Conservation (phyloP, 2,888 invertebrate species). For the Dermolepida albohirtum region DNA sequence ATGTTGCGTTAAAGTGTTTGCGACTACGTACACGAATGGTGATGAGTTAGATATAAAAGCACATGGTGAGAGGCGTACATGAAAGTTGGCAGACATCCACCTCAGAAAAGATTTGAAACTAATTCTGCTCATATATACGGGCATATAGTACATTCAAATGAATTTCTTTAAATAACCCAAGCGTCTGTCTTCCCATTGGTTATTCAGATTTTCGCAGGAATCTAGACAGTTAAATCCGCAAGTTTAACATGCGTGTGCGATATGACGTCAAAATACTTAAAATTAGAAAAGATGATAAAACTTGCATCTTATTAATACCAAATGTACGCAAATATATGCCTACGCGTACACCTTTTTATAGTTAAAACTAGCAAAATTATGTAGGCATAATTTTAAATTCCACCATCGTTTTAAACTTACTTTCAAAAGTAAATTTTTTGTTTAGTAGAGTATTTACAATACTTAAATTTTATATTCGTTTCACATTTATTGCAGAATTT, state of each 20-base stretch:
- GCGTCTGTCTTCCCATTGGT: slow-evolving; percentile 45
- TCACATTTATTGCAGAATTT: too few species aligned
- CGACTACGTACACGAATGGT: neutral
- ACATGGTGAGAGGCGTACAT: neutral
- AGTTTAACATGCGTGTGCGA: slow-evolving; percentile 35
- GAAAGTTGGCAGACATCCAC: slow-evolving; percentile 19
- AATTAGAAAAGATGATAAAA: slow-evolving; percentile 19
- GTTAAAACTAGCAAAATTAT: too few species aligned
- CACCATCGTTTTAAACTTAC: too few species aligned
- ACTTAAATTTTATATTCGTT: too few species aligned
- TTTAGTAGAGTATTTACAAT: too few species aligned
- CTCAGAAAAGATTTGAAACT: neutral
- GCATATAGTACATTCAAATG: slow-evolving; percentile 38
- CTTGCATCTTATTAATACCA: too few species aligned
- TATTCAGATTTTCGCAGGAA: slow-evolving; percentile 45
- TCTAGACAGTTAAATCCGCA: slow-evolving; percentile 42
- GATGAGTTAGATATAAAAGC: slow-evolving; percentile 6
- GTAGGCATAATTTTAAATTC: too few species aligned
- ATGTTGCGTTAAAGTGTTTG: neutral
- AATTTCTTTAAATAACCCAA: slow-evolving; percentile 47
- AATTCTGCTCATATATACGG: slow-evolving; percentile 39
- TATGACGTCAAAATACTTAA: slow-evolving; percentile 43
- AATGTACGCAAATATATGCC: too few species aligned
- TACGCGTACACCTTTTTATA: too few species aligned
- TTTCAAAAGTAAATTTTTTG: too few species aligned